A percentile compares a stretch with the other conserved stretches of the same genome.
Evolutionary conservation across 2,113 vertebrate genomes (phyloP).

Genomic region (Pionites leucogaster): DNA sequence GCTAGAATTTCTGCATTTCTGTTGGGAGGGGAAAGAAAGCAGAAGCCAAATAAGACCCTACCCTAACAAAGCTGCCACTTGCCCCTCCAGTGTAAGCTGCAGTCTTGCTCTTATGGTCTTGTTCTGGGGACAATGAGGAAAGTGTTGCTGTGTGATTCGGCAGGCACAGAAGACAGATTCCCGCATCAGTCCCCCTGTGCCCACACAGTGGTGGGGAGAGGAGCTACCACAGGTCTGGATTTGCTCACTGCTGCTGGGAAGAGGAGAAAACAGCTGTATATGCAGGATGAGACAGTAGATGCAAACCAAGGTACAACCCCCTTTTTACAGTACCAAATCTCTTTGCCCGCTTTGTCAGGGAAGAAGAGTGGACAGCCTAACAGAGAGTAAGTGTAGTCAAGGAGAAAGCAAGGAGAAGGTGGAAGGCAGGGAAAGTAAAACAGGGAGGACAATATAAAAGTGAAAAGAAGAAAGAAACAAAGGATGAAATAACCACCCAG

Average conservation of each 20-base stretch:
- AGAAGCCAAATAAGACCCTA: background rate
- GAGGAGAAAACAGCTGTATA: background rate
- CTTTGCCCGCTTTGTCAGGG: background rate
- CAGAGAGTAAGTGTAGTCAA: background rate
- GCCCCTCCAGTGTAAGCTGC: background rate
- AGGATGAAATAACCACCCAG: background rate
- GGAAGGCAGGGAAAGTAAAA: background rate
- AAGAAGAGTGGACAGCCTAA: background rate
- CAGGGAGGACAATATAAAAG: rapidly evolving
- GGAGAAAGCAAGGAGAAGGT: background rate
- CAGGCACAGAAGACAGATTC: background rate
- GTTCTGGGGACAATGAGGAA: background rate
- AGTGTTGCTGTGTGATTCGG: background rate
- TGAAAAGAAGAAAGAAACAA: background rate
- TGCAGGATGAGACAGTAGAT: background rate
- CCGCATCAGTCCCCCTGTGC: rapidly evolving
- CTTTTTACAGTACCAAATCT: background rate
- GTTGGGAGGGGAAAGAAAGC: background rate
- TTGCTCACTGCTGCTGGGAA: background rate
- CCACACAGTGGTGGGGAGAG: background rate
- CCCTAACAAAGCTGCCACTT: background rate
- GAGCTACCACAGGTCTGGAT: background rate
- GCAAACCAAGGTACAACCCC: rapidly evolving
- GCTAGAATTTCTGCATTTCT: background rate
- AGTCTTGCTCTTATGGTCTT: background rate